Conservation (phyloP, 2,113 vertebrate genomes). For the Brachyhypopomus gauderio region DNA sequence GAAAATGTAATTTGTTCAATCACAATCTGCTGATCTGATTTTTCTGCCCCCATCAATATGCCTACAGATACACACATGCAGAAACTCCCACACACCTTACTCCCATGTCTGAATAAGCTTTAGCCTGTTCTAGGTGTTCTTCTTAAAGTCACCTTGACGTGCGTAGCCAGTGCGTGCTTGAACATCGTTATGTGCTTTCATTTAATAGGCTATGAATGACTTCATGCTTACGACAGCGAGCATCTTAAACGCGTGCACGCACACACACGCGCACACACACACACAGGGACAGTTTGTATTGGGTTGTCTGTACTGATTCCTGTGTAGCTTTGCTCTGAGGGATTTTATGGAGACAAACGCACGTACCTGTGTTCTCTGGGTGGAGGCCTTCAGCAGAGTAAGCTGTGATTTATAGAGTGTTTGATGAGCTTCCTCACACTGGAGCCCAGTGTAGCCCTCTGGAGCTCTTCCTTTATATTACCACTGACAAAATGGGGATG, state of each 20-base stretch:
- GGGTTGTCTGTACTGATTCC: background rate
- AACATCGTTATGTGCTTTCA: background rate
- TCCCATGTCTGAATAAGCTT: background rate
- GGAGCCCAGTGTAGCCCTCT: slow-evolving; percentile 41
- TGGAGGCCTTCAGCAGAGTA: slow-evolving; percentile 18
- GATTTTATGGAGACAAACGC: slow-evolving; percentile 41
- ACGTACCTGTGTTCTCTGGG: slow-evolving; percentile 16
- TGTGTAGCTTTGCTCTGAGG: slow-evolving; percentile 20
- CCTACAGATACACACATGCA: background rate
- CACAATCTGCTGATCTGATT: background rate
- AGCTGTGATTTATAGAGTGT: slow-evolving; percentile 47
- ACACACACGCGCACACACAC: background rate
- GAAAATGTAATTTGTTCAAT: too few relatives aligned
- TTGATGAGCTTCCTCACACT: slow-evolving; percentile 37
- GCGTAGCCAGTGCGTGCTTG: background rate
- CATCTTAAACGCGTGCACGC: background rate
- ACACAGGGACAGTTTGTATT: background rate
- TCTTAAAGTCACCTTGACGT: background rate
- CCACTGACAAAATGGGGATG: background rate
- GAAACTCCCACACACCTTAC: background rate
- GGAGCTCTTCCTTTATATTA: slow-evolving; percentile 28
- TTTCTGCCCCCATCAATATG: background rate
- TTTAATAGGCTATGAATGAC: background rate
- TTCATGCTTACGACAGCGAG: background rate
- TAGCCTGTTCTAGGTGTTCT: background rate